phyloP scores from a whole-genome alignment of 2,888 invertebrate genomes.

The Tenthredo distinguenda region DNA sequence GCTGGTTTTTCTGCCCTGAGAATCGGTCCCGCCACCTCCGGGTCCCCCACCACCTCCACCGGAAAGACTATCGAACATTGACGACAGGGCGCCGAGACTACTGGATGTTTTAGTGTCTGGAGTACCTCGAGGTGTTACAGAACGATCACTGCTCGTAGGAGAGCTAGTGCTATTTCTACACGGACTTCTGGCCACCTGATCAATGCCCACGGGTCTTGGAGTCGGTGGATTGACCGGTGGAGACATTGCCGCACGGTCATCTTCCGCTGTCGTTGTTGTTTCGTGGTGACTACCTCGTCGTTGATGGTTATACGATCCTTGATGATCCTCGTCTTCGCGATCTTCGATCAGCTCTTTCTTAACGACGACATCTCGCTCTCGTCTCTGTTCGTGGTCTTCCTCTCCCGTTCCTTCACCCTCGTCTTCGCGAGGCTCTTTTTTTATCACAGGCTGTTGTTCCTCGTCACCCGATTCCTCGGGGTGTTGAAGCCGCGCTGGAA shows the following conservation, averaged over 20 bases:
- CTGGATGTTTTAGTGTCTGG: slow-evolving; percentile 81
- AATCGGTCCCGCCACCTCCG: slow-evolving; percentile 73
- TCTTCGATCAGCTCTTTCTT: slow-evolving; percentile 84
- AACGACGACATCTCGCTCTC: slow-evolving; percentile 80
- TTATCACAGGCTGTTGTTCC: slow-evolving; percentile 80
- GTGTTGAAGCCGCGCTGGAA: slow-evolving; percentile 80
- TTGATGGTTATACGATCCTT: slow-evolving; percentile 69
- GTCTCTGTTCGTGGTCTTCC: slow-evolving; percentile 76
- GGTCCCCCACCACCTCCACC: slow-evolving; percentile 78
- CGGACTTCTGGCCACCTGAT: slow-evolving; percentile 81
- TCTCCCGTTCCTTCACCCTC: slow-evolving; percentile 76
- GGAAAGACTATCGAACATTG: slow-evolving; percentile 93
- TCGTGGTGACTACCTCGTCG: slow-evolving; percentile 71
- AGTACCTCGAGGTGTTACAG: slow-evolving; percentile 86
- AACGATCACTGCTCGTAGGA: slow-evolving; percentile 88
- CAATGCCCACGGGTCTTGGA: slow-evolving; percentile 80
- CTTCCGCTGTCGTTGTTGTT: slow-evolving; percentile 74
- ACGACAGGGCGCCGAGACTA: slow-evolving; percentile 90
- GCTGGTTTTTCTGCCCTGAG: slow-evolving; percentile 84
- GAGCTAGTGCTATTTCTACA: slow-evolving; percentile 83
- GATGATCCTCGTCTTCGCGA: slow-evolving; percentile 79
- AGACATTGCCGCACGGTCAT: slow-evolving; percentile 74
- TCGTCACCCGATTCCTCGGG: slow-evolving; percentile 80
- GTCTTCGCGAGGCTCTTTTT: slow-evolving; percentile 80
- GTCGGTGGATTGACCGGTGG: slow-evolving; percentile 76